Percentiles rank a stretch among this genome's conserved stretches.
Conservation (phyloP, 2,113 vertebrate genomes). For the Ophthalmolycus amberensis region DNA sequence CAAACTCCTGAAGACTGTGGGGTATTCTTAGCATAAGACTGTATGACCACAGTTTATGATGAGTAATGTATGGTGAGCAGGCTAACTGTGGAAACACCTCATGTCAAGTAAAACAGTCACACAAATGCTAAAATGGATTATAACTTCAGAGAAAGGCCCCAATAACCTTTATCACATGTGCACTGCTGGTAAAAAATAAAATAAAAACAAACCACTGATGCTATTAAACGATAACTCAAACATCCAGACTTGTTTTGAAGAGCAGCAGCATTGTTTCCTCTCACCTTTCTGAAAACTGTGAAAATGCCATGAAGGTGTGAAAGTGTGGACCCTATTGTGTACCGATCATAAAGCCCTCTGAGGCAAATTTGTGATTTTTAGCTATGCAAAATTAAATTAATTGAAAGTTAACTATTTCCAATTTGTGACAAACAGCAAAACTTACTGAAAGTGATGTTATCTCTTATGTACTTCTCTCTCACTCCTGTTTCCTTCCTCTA, state of each 20-base stretch:
- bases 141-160: background rate
- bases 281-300: conserved; percentile 3
- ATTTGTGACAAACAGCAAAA: background rate
- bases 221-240: background rate
- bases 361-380: too few relatives aligned
- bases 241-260: background rate
- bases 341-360: too few relatives aligned
- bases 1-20: background rate
- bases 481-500: conserved; percentile 64
- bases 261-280: background rate
- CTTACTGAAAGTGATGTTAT: conserved; percentile 23
- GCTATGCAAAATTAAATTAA: too few relatives aligned
- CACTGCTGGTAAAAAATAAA: background rate
- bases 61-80: background rate
- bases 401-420: conserved; percentile 11
- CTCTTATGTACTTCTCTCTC: conserved; percentile 29
- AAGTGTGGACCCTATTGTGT: background rate
- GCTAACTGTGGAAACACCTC: background rate
- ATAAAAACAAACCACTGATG: background rate
- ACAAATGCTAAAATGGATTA: background rate
- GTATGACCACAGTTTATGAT: background rate
- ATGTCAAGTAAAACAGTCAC: background rate
- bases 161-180: background rate
- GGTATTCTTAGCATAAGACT: background rate
- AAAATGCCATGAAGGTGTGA: conserved; percentile 14